Conservation (phyloP, 2,797 vertebrate species). For the Poecilia velifera region DNA sequence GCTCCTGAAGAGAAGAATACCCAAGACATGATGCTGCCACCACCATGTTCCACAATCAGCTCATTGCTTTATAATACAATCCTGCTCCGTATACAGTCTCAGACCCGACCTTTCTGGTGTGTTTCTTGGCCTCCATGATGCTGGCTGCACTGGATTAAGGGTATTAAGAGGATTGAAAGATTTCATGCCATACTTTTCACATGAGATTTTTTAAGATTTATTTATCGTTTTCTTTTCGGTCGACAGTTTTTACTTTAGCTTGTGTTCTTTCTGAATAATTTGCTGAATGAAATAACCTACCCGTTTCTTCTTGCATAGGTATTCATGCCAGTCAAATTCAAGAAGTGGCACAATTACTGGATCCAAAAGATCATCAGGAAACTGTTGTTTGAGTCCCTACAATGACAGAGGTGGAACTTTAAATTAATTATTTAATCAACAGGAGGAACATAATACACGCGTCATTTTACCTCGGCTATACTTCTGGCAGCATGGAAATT, state of each 20-base stretch:
- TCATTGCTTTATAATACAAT: neutral
- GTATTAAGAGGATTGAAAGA: neutral
- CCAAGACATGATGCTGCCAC: neutral
- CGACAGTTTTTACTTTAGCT: neutral
- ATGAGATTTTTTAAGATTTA: neutral
- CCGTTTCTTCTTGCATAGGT: slow-evolving; percentile 71
- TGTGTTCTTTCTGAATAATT: neutral
- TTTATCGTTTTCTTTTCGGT: neutral
- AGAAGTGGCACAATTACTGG: slow-evolving; percentile 70
- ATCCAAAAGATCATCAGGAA: slow-evolving; percentile 68
- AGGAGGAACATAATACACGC: too few relatives aligned
- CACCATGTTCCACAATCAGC: neutral
- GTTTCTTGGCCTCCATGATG: neutral
- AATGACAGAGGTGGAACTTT: neutral
- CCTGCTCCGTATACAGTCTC: neutral
- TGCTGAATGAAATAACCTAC: slow-evolving; percentile 43
- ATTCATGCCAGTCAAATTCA: slow-evolving; percentile 78
- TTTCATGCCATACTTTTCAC: neutral
- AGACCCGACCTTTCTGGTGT: neutral
- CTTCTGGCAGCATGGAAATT: slow-evolving; percentile 74
- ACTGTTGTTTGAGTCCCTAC: slow-evolving; percentile 75
- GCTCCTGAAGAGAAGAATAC: neutral
- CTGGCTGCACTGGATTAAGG: neutral
- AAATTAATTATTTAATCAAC: neutral
- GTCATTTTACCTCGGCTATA: slow-evolving; percentile 72